Evolutionary conservation across 53 echinoderm and acorn worm genomes (phyloP).

Genomic region (Pentamera pediparva): DNA sequence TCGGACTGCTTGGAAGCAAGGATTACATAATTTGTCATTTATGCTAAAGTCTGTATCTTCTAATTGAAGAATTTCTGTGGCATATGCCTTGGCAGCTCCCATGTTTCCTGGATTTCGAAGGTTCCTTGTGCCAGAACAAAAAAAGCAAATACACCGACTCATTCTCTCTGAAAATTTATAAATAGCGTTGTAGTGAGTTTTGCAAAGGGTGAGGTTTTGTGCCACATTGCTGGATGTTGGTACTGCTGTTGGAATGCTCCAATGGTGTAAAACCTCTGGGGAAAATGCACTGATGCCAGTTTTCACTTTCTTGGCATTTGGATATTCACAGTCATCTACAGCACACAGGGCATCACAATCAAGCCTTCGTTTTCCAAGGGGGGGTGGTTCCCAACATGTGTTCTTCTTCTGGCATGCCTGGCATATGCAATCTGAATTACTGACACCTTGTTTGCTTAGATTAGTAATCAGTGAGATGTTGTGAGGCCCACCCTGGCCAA

Average conservation of each 20-base stretch:
- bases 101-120: background rate
- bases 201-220: background rate
- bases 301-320: background rate
- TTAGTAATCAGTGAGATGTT: background rate
- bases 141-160: background rate
- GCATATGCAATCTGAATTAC: constrained; percentile 1
- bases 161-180: background rate
- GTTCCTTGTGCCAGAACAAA: background rate
- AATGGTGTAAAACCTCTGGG: too few relatives aligned
- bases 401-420: background rate
- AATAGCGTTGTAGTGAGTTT: background rate
- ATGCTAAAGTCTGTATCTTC: background rate
- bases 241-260: too few relatives aligned
- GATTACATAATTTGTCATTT: background rate
- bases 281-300: too few relatives aligned
- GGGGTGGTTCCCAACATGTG: background rate
- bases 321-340: background rate
- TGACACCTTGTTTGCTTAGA: background rate
- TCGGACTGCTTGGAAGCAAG: background rate
- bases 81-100: background rate
- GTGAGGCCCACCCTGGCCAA: background rate
- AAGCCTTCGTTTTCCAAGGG: background rate
- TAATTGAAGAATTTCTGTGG: background rate
- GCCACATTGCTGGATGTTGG: too few relatives aligned
- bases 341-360: constrained; percentile 1